Conservation (phyloP, 2,113 vertebrate species). For the Lepus americanus region DNA sequence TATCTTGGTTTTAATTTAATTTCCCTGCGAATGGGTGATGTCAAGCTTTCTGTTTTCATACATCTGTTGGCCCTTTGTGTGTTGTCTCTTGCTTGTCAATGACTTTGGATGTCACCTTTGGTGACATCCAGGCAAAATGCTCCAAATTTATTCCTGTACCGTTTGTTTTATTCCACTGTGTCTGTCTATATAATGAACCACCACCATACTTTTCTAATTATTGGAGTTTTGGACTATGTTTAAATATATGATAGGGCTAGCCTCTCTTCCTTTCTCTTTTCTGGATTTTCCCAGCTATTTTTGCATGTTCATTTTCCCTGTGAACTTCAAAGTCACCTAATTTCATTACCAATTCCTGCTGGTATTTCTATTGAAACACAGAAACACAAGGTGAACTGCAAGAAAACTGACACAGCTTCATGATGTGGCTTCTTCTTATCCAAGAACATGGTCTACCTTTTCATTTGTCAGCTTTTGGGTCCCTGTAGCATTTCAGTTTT, state of each 20-base stretch:
- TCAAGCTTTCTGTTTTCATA: background rate
- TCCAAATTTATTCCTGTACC: background rate
- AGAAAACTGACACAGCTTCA: background rate
- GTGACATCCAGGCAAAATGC: background rate
- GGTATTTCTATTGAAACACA: background rate
- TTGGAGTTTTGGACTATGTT: background rate
- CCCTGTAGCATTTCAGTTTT: background rate
- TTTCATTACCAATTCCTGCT: conserved; percentile 24
- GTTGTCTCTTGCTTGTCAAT: background rate
- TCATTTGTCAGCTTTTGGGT: conserved; percentile 14
- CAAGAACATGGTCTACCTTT: conserved; percentile 8
- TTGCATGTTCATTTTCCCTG: background rate
- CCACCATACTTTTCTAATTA: background rate
- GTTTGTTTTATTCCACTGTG: background rate
- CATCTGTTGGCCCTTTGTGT: background rate
- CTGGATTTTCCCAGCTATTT: conserved; percentile 17
- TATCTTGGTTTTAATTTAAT: background rate
- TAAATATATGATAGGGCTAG: background rate
- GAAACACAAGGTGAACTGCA: background rate
- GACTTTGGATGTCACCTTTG: background rate
- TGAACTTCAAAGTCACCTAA: background rate
- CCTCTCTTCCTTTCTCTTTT: background rate
- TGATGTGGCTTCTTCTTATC: background rate
- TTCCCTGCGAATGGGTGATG: background rate
- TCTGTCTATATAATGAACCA: background rate